phyloP scores from a whole-genome alignment of 2,888 invertebrate species.

The Conomelus anceps region DNA sequence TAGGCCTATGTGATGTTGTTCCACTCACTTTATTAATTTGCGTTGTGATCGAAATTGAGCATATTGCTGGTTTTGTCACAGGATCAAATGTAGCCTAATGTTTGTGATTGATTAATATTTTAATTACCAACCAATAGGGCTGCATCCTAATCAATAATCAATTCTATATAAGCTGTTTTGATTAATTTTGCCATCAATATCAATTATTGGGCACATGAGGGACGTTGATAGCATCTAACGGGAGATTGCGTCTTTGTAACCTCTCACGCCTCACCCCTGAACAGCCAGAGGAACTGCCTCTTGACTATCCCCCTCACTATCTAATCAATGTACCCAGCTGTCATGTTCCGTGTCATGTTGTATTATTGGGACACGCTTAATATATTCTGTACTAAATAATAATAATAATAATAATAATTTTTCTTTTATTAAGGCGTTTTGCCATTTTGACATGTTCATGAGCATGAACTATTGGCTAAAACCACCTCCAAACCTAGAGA shows the following conservation, averaged over 20 bases:
- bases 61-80: neutral
- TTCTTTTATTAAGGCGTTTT: too few relatives aligned
- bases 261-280: neutral
- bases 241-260: neutral
- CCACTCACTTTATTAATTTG: neutral
- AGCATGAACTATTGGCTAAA: too few relatives aligned
- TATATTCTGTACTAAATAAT: neutral
- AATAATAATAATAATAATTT: too few relatives aligned
- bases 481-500: too few relatives aligned
- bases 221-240: neutral
- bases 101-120: neutral
- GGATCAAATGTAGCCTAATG: neutral
- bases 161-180: neutral
- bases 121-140: neutral
- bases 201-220: neutral
- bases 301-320: neutral
- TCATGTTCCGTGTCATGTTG: neutral
- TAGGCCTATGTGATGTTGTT: too few relatives aligned
- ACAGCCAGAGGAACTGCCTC: neutral
- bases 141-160: neutral
- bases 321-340: neutral
- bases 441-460: too few relatives aligned
- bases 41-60: neutral
- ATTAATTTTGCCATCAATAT: neutral
- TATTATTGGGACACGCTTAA: neutral